Base-by-base conservation (phyloP, 2,888 invertebrate species). In the Idaea dimidiata region DNA sequence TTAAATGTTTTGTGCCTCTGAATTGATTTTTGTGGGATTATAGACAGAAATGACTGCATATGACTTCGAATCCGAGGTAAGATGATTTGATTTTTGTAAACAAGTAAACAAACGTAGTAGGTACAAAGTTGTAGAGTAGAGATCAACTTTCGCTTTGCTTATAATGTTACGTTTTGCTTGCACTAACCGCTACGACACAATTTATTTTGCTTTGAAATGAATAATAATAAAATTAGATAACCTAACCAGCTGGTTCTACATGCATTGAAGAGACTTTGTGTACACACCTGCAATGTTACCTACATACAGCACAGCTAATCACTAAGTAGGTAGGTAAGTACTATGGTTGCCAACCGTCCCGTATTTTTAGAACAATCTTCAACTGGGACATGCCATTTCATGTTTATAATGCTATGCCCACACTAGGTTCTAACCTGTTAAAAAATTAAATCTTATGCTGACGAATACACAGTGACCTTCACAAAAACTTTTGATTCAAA, bases 61-160 rank as follows among this genome's bases (percentile, higher is more conserved):
- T 72, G 76, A 71, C 79, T 82, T 78, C 76, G 71, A 72, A 67
- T 72, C 66, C 74, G 71, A 78, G 80, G 80, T 81, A 75, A 75
- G 80, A 72, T 66, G 59, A 61, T 57, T 58, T 54, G 56, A 56
- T 16, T 56, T 17, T 56, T 56, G n/a, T 54, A 54, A 17, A 54
- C n/a, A 54, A 54, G 17, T 16, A 24, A 56, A 64, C 59, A 59
- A 56, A 17, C 32, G 14, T 17, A 5, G 7, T 10, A 16, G 62
- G 8, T 16, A 54, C 24, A 24, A 24, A 24, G 24, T 54, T 54
- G 54, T 54, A 17, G 16, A 16, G 32, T 43, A 6, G 54, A 54
- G 6, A 58, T 65, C 54, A 57, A 17, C 17, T 59, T 17, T 14
- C 16, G 32, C 14, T 61, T 61, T 32, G 16, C 59, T 61, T 61